Conservation (phyloP, 2,797 vertebrate species). For the Acrocephalus scirpaceus region DNA sequence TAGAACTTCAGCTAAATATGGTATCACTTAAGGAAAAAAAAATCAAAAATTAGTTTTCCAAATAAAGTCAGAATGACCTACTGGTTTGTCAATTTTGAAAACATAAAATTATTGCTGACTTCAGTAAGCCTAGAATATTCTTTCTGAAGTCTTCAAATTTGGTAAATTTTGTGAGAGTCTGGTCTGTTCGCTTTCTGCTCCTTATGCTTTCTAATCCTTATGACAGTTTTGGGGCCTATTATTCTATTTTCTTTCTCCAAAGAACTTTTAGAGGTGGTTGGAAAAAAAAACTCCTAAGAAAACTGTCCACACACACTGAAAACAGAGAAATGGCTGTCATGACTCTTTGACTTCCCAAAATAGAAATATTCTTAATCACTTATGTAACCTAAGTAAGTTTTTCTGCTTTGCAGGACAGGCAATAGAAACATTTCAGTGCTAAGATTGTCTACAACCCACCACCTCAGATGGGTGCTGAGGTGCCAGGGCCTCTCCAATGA, state of each 20-base stretch:
- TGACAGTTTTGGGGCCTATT: neutral
- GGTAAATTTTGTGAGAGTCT: neutral
- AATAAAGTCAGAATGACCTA: neutral
- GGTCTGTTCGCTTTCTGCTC: neutral
- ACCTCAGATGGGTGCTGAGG: neutral
- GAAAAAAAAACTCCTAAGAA: neutral
- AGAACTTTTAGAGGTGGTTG: neutral
- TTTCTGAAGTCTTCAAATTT: neutral
- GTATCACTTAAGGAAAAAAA: neutral
- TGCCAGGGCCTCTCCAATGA: neutral
- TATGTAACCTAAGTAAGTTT: neutral
- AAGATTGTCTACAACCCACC: neutral
- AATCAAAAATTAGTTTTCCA: neutral
- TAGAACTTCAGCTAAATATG: neutral
- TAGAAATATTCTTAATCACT: neutral
- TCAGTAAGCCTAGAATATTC: neutral
- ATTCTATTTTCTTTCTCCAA: neutral
- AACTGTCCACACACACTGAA: neutral
- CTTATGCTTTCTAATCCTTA: neutral
- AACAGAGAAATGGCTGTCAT: neutral
- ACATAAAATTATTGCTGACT: neutral
- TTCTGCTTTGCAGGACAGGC: neutral
- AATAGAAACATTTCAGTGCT: neutral
- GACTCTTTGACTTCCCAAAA: neutral
- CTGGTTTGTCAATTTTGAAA: neutral